These are phyloP conservation scores for Micromys minutus DNA, from an alignment of 2,113 vertebrate genomes.

Conservation along the genomic window DNA sequence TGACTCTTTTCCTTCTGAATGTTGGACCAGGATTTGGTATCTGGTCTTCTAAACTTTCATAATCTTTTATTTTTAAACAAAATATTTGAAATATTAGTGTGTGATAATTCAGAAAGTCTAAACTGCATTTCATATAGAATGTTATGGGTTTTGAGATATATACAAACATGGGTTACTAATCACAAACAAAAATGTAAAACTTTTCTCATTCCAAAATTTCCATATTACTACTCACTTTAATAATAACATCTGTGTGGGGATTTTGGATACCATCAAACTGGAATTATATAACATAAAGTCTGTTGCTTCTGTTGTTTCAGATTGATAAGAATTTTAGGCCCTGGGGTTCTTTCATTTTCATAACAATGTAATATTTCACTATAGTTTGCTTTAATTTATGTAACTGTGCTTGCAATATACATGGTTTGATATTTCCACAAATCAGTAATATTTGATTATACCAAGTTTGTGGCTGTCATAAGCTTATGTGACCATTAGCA, in stretches of 20 bases:
- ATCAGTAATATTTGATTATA: background rate
- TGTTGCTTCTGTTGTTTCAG: background rate
- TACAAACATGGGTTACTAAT: background rate
- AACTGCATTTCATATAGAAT: background rate
- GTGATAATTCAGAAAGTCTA: background rate
- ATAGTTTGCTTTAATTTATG: background rate
- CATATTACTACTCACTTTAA: background rate
- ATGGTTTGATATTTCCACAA: background rate
- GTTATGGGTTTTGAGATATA: background rate
- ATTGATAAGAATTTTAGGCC: background rate
- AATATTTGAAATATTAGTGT: background rate
- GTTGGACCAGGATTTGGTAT: background rate
- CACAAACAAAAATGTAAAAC: background rate
- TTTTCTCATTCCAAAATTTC: background rate
- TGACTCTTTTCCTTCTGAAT: background rate
- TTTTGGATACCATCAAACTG: background rate
- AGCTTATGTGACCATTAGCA: background rate
- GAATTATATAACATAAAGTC: background rate
- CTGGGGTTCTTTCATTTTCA: background rate
- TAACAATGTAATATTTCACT: background rate
- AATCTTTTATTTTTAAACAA: background rate
- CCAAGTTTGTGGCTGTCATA: background rate
- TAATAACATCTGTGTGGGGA: background rate
- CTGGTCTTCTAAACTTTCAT: background rate
- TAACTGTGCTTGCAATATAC: background rate